Base-by-base conservation (phyloP, 2,797 vertebrate genomes). In the Myiotriccus ornatus region DNA sequence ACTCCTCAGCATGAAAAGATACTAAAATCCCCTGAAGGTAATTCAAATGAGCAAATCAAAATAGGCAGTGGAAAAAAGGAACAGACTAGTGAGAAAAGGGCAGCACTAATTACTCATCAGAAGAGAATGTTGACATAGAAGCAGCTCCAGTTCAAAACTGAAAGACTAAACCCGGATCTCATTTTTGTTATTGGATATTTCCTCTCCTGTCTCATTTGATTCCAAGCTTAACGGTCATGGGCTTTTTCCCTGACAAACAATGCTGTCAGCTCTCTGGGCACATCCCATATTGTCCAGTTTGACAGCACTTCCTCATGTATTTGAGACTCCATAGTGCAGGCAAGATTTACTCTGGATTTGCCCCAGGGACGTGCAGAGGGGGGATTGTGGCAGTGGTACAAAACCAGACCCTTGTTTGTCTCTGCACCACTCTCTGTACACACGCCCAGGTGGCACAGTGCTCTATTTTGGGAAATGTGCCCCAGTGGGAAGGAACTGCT, bases 11-110 rank as follows among this genome's bases (percentile, higher is more conserved):
- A 56, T 35, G 67, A 78, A 71, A 84, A 73, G 22, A 44, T 44
- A 91, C 9, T 86, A 83, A 85, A 85, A 47, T 1, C 3, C 62
- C 43, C 76, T 50, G 52, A 88, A 93, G 63, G 76, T 73, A 82
- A 94, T 49, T 90, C 53, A 87, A 56, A 76, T 41, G 24, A 92
- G 46, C 69, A 88, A 86, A 90, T 92, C 79, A 63, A 91, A 93
- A 59, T 1, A 75, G 3, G 5, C 63, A 84, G 69, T 67, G 63
- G 70, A 56, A 91, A 91, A 85, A 91, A 94, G 43, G 70, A 93
- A 94, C 0, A 2, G 73, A 67, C 2, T 10, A 84, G 73, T 3
- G 15, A 89, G 89, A n/a, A 69, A 90, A 90, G 70, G 56, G 84
- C 87, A 91, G 30, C 30, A 32, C 47, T 90, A 93, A 94, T 20